Conservation (phyloP, 1,140 invertebrate genomes). For the Pteromalus puparum region DNA sequence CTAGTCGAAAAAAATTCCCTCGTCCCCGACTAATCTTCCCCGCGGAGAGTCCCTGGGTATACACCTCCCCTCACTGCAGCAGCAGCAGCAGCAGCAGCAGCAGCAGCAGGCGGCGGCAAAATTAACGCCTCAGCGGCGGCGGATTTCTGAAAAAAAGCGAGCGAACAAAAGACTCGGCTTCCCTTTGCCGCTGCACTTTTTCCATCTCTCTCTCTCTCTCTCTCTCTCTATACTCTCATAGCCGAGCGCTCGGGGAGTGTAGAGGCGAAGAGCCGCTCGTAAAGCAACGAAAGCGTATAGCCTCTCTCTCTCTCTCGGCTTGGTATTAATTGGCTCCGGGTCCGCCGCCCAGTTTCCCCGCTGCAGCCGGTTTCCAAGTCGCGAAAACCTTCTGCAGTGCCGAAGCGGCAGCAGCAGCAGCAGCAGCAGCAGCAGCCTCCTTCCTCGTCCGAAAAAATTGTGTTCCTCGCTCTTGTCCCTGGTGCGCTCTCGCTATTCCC, state of each 20-base stretch:
- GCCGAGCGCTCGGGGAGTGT: not conserved
- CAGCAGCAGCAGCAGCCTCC: constrained; percentile 10
- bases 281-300: constrained; percentile 3
- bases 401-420: no score
- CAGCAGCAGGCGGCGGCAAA: not conserved
- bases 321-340: constrained; percentile 25
- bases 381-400: constrained; percentile 2
- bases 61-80: no score
- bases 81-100: not conserved
- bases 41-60: no score
- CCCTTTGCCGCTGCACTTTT: not conserved
- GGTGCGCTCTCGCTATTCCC: no score
- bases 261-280: constrained; percentile 21
- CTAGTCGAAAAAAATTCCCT: not conserved
- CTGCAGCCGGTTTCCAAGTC: not conserved
- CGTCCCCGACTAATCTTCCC: not conserved
- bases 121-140: constrained; percentile 22
- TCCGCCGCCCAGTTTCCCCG: not conserved
- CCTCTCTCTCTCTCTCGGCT: not conserved
- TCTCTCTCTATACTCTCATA: not conserved
- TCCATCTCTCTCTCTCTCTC: not conserved
- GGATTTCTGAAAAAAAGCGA: not conserved
- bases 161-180: not conserved
- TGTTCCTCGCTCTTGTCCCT: not conserved
- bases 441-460: constrained; percentile 54